Evolutionary conservation across 2,797 vertebrate genomes (phyloP).

Genomic region (Sebastiscus albofasciatus): DNA sequence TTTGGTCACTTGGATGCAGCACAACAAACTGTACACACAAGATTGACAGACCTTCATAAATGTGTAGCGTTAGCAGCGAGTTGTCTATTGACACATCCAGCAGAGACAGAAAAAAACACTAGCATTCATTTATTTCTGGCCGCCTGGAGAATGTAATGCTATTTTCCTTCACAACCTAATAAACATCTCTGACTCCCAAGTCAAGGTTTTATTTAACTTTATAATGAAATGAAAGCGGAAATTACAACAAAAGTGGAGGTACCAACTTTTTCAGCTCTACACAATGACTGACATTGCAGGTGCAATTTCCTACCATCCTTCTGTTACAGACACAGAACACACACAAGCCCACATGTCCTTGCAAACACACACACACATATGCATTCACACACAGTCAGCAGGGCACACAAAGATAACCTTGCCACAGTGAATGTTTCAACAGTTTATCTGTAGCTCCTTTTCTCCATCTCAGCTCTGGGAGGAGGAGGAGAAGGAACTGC

Average conservation of each 20-base stretch:
- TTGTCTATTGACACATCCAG: not conserved
- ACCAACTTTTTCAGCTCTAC: not conserved
- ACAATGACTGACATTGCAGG: not conserved
- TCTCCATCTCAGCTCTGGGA: conserved; percentile 19
- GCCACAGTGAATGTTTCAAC: conserved; percentile 40
- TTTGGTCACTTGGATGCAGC: not conserved
- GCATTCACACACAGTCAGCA: not conserved
- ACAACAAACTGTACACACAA: not conserved
- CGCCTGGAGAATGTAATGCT: not conserved
- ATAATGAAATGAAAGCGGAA: not conserved
- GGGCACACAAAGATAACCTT: conserved; percentile 11
- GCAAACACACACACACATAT: not conserved
- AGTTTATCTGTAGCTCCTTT: conserved; percentile 47
- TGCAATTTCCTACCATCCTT: not conserved
- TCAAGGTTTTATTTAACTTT: not conserved
- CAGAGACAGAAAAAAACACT: not conserved
- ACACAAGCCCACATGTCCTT: not conserved
- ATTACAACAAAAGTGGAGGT: not conserved
- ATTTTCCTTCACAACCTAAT: not conserved
- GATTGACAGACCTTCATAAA: not conserved
- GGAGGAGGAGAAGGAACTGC: conserved; percentile 6
- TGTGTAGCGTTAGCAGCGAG: accelerated
- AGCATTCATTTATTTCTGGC: not conserved
- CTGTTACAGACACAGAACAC: not conserved
- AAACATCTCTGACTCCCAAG: not conserved